Evolutionary conservation across 2,113 vertebrate species (phyloP).

Genomic region (Salvator merianae): DNA sequence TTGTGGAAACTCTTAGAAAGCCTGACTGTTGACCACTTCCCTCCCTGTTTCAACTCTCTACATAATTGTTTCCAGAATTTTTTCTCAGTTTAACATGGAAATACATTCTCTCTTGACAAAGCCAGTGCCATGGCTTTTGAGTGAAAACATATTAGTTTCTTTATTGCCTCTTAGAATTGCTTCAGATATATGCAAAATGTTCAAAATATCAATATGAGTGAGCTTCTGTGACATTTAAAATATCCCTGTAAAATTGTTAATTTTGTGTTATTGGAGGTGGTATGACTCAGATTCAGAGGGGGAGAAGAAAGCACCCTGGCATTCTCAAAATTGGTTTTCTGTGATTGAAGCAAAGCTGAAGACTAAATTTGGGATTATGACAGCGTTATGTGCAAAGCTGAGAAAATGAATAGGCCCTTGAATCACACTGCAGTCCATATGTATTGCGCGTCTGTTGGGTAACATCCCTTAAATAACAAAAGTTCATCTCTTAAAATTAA

Average conservation of each 20-base stretch:
- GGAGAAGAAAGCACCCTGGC: neutral
- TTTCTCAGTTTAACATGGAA: neutral
- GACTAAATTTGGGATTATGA: neutral
- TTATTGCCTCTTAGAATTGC: neutral
- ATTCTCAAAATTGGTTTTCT: slow-evolving; percentile 19
- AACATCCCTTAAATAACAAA: neutral
- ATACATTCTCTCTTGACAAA: neutral
- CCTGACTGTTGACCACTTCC: neutral
- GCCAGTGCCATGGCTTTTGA: neutral
- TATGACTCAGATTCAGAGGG: neutral
- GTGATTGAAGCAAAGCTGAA: neutral
- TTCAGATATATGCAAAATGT: neutral
- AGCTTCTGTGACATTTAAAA: slow-evolving; percentile 24
- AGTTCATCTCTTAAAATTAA: neutral
- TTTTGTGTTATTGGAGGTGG: neutral
- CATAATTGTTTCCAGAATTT: neutral
- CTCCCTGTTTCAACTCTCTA: no score
- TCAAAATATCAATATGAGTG: slow-evolving; percentile 6
- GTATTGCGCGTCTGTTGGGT: neutral
- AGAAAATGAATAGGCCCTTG: neutral
- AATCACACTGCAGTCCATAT: neutral
- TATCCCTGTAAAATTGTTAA: slow-evolving; percentile 12
- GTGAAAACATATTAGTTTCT: neutral
- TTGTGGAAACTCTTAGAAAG: neutral
- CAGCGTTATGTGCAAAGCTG: neutral